These are phyloP conservation scores for Sesia bembeciformis DNA, from an alignment of 2,888 invertebrate genomes.

Conservation along the genomic window DNA sequence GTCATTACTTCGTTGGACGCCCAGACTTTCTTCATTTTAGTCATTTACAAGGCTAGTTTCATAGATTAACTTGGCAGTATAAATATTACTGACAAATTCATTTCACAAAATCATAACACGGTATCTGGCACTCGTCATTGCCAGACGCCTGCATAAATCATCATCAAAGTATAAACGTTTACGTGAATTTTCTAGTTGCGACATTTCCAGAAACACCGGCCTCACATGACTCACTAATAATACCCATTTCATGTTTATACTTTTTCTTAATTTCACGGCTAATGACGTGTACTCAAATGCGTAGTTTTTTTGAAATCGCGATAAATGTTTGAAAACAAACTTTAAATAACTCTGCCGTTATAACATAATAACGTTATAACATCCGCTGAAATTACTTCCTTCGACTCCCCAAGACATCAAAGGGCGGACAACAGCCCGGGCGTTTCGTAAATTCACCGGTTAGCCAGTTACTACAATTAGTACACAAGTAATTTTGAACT, in stretches of 20 bases:
- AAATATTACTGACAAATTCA: too few species aligned
- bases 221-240: background rate
- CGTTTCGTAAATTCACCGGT: constrained; percentile 23
- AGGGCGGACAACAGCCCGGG: constrained; percentile 18
- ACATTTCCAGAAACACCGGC: too few species aligned
- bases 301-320: background rate
- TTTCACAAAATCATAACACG: too few species aligned
- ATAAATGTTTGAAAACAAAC: background rate
- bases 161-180: background rate
- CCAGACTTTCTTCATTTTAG: too few species aligned
- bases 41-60: too few species aligned
- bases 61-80: too few species aligned
- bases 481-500: background rate
- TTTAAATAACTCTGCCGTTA: background rate
- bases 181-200: too few species aligned
- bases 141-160: too few species aligned
- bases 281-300: background rate
- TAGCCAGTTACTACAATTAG: too few species aligned
- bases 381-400: constrained; percentile 21
- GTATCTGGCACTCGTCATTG: too few species aligned
- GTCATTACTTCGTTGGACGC: too few species aligned
- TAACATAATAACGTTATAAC: constrained; percentile 1
- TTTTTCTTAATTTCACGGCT: background rate
- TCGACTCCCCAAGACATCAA: constrained; percentile 25
- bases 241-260: background rate